A percentile compares a stretch with the other conserved stretches of the same genome.
Evolutionary conservation across 2,888 invertebrate genomes (phyloP).

Genomic region (Chouioia cunea): DNA sequence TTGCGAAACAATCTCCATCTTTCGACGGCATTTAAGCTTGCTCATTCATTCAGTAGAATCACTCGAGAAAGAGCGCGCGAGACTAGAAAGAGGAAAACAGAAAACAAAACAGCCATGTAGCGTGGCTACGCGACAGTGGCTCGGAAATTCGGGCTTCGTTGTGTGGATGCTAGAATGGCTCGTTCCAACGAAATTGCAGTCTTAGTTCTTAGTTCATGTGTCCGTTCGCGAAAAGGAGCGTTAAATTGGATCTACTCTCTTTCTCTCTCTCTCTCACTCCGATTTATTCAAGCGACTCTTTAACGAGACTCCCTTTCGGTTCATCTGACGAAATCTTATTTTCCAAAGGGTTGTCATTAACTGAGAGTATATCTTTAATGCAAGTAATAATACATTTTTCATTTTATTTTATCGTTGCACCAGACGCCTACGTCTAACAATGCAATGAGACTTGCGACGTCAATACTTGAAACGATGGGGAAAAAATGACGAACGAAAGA

Average conservation of each 20-base stretch:
- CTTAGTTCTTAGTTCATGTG: slow-evolving; percentile 22
- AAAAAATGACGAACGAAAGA: slow-evolving; percentile 34
- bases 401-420: too few species aligned
- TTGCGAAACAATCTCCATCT: neutral
- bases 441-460: too few species aligned
- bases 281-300: slow-evolving; percentile 33
- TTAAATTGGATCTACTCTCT: slow-evolving; percentile 44
- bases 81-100: too few species aligned
- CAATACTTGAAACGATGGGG: too few species aligned
- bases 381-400: too few species aligned
- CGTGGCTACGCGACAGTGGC: slow-evolving; percentile 1
- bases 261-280: slow-evolving; percentile 27
- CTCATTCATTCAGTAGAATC: neutral
- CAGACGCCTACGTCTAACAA: too few species aligned
- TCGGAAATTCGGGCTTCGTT: neutral
- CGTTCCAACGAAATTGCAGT: slow-evolving; percentile 18
- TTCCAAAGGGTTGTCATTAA: slow-evolving; percentile 21
- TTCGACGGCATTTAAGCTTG: too few species aligned
- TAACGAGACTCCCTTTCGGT: slow-evolving; percentile 22
- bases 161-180: slow-evolving; percentile 16
- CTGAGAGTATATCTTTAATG: too few species aligned
- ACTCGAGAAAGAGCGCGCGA: slow-evolving; percentile 25
- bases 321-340: slow-evolving; percentile 40
- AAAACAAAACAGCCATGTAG: slow-evolving; percentile 20
- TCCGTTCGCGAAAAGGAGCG: slow-evolving; percentile 27